Evolutionary conservation across 1,140 invertebrate species (phyloP).

Genomic region (Proales similis): DNA sequence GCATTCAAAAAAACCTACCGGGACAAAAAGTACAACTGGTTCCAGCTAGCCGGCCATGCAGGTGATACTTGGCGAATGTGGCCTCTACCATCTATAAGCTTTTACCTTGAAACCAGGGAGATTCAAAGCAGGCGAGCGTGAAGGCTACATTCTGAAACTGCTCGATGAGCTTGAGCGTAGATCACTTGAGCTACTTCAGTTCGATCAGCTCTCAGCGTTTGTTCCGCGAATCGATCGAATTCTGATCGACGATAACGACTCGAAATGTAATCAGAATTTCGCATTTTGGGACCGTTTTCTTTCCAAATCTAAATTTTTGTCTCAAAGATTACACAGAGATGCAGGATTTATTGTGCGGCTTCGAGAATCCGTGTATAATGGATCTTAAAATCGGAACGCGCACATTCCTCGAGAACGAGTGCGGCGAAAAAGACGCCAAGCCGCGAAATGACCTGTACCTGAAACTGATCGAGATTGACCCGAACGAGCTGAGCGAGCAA

Average conservation of each 20-base stretch:
- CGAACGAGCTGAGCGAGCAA: slow-evolving; percentile 76
- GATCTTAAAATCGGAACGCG: slow-evolving; percentile 90
- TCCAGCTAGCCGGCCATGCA: slow-evolving; percentile 35
- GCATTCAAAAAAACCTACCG: slow-evolving; percentile 31
- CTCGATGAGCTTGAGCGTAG: slow-evolving; percentile 12
- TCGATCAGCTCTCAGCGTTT: slow-evolving; percentile 18
- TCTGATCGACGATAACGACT: slow-evolving; percentile 2
- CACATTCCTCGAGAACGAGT: slow-evolving; percentile 86
- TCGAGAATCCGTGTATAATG: slow-evolving; percentile 84
- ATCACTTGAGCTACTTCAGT: slow-evolving; percentile 6
- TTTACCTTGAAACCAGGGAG: background rate
- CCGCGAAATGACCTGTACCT: slow-evolving; percentile 91
- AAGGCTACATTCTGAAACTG: slow-evolving; percentile 20
- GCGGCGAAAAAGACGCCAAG: slow-evolving; percentile 87
- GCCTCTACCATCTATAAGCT: background rate
- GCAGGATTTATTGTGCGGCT: slow-evolving; percentile 82
- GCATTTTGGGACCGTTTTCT: background rate
- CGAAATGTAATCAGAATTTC: slow-evolving; percentile 10
- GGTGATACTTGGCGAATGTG: background rate
- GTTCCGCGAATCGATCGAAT: slow-evolving; percentile 25
- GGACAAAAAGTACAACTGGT: slow-evolving; percentile 36
- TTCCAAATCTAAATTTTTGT: background rate
- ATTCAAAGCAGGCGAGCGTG: slow-evolving; percentile 21
- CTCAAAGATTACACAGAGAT: slow-evolving; percentile 68
- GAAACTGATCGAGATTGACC: slow-evolving; percentile 93